A percentile compares a stretch with the other conserved stretches of the same genome.
Conservation (phyloP, 2,888 invertebrate genomes). For the Allolobophora icterica region DNA sequence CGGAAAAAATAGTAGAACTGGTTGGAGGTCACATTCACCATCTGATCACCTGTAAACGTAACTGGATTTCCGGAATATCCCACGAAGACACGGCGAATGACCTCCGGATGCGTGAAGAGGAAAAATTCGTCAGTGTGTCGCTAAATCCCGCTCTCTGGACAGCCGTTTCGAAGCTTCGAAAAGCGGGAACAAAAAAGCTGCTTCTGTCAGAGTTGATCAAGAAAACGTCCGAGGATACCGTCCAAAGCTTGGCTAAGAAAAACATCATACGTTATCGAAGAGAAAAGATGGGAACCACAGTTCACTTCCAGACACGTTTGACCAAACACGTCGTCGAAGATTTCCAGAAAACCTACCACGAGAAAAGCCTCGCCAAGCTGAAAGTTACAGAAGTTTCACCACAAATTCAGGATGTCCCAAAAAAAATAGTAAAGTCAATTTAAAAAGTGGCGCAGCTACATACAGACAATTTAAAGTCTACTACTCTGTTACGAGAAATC, state of each 20-base stretch:
- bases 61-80: slow-evolving; percentile 36
- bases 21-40: slow-evolving; percentile 47
- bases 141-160: slow-evolving; percentile 35
- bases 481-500: no score
- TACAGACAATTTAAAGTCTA: no score
- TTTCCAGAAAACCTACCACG: slow-evolving; percentile 28
- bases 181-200: slow-evolving; percentile 32
- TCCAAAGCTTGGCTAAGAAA: slow-evolving; percentile 31
- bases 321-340: slow-evolving; percentile 32
- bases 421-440: no score
- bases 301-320: slow-evolving; percentile 4
- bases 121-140: slow-evolving; percentile 45
- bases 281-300: background rate
- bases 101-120: slow-evolving; percentile 42
- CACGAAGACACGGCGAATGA: slow-evolving; percentile 35
- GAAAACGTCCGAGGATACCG: slow-evolving; percentile 32
- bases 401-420: no score
- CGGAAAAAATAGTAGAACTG: slow-evolving; percentile 39
- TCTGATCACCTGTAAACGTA: slow-evolving; percentile 42
- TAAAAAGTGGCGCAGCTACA: no score
- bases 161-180: slow-evolving; percentile 38
- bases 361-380: background rate
- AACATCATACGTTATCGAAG: slow-evolving; percentile 40
- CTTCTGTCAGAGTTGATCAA: slow-evolving; percentile 41
- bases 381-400: no score